Evolutionary conservation across 2,888 invertebrate species (phyloP), one percentile per base, ranked within the genome.

Genomic region (Philopedon plagiatum): DNA sequence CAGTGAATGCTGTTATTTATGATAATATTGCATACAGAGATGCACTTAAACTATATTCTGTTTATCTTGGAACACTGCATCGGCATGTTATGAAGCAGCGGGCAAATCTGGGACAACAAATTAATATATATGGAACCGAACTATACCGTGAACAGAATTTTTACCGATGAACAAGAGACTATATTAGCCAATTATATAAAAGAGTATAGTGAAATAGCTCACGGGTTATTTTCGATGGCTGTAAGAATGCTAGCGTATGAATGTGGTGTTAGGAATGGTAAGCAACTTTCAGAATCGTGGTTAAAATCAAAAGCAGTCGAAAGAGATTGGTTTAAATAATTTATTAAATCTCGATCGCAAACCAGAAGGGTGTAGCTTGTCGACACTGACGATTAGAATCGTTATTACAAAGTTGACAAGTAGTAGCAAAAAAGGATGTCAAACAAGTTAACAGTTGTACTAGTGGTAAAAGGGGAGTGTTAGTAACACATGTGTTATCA

Each of bases 381-480:
- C 76, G 13, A 60, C 78, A 41, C 71, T 72, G 11, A 78, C 76
- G 71, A 32, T 65, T 76, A 41, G 64, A 72, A 39, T 51, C 56
- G 19, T 21, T 65, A 23, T 67, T 41, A n/a, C 49, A 73, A 56
- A 66, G 61, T 57, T 26, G 49, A 62, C 65, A 75, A 65, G 73
- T 80, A 46, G 58, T 80, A 5, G 78, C 77, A 13, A 15, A 56
- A 44, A 78, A 74, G 65, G 78, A 75, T 13, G 58, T 56, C 23
- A 76, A 78, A 64, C 80, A 82, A 76, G 64, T 82, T 18, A 78
- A 76, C 62, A 79, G 82, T 73, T 78, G 78, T 1, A 81, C 82
- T 21, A 83, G 82, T 68, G 83, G 77, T 4, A 83, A 84, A 78
- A 78, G 80, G 71, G 82, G 82, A 72, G 76, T 77, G n/a, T 74